Evolutionary conservation across 2,113 vertebrate genomes (phyloP).

Genomic region (Bos javanicus): DNA sequence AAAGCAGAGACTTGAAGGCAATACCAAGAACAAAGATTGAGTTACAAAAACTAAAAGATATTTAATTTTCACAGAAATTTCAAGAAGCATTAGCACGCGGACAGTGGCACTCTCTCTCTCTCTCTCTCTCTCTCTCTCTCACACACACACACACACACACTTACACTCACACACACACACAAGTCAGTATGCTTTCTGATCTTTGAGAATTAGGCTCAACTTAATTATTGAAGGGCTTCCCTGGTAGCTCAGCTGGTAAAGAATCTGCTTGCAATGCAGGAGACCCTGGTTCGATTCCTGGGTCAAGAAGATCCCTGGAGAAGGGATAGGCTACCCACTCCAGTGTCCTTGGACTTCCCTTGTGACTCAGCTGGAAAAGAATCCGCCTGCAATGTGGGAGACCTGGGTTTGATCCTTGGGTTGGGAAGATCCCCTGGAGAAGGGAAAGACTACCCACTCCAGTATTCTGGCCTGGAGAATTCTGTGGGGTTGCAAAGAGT

Average conservation of each 20-base stretch:
- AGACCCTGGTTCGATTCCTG: background rate
- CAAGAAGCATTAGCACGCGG: background rate
- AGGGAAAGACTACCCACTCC: background rate
- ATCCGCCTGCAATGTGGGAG: background rate
- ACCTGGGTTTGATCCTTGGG: background rate
- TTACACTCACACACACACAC: background rate
- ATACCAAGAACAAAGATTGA: constrained; percentile 14
- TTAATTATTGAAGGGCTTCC: background rate
- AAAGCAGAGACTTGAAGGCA: constrained; percentile 44
- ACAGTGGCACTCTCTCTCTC: background rate
- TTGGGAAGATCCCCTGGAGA: background rate
- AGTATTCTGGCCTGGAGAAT: background rate
- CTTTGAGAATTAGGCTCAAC: background rate
- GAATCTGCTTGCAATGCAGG: background rate
- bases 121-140: background rate
- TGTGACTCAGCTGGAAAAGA: background rate
- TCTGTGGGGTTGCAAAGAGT: background rate
- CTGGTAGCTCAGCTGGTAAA: background rate
- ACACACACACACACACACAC: background rate
- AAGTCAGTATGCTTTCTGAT: background rate
- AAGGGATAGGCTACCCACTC: background rate
- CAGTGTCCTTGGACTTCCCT: background rate
- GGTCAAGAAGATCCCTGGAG: background rate
- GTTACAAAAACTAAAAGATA: constrained; percentile 28
- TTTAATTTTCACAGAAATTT: constrained; percentile 41